Base-by-base conservation (phyloP, 2,113 vertebrate species). In the Peucedramus taeniatus region DNA sequence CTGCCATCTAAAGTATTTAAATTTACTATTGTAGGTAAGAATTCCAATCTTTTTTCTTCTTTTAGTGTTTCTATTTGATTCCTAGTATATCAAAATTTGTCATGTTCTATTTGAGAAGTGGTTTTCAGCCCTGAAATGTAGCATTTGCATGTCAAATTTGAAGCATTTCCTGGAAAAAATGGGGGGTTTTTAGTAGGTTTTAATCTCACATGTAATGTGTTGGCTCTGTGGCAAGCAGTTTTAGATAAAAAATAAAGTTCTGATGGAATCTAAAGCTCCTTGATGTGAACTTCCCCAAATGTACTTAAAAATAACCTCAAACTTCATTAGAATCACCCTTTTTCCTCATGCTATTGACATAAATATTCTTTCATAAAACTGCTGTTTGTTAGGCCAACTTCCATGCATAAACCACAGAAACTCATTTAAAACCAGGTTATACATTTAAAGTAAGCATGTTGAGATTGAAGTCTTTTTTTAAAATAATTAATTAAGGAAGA, bases 21-120 rank as follows among this genome's bases (percentile, higher is more conserved):
- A 39, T 99, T 99, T 97, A 98, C 97, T 91, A 98, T 99, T 91
- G 97, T 96, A 97, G 99, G 99, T 99, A 97, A 98, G 97, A 94
- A 90, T 82, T 93, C 8, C 15, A 35, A 11, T 44, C 6, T 23
- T 80, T 85, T 85, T 30, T 94, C 51, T 24, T 89, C 7, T 84
- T 54, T 17, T 50, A 33, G 1, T 87, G 11, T 64, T 84, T 76
- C 12, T 45, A 0, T 78, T 83, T 93, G 22, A 39, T 60, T 79
- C 4, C 15, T 61, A 54, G 3, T 59, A 8, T 83, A 35, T 57
- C 4, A 61, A 69, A 91, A 68, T 57, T 30, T 24, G 9, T 65
- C 3, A 7, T 59, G 6, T 72, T 79, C 35, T 66, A 37, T 24
- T 77, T 83, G 35, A 77, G 35, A 79, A 2, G 2, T 69, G 20